Evolutionary conservation across 2,113 vertebrate species (phyloP).

Genomic region (Callithrix jacchus): DNA sequence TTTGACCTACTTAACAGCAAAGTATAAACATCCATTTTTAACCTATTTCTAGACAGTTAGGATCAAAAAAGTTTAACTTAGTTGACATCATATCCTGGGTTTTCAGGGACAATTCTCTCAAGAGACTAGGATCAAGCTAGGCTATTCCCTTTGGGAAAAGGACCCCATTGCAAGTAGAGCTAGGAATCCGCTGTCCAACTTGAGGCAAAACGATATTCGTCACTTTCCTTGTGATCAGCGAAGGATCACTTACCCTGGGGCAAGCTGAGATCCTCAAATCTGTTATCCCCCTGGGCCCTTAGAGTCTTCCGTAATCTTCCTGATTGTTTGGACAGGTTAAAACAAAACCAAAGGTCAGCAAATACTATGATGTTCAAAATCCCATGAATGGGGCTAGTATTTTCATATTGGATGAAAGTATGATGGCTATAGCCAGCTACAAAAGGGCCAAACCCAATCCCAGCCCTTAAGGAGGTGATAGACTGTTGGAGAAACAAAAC

Average conservation of each 20-base stretch:
- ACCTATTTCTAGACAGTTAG: neutral
- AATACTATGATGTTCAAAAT: neutral
- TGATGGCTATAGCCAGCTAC: neutral
- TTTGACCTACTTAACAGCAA: constrained; percentile 7
- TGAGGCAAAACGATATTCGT: neutral
- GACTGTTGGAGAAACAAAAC: neutral
- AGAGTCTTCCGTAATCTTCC: neutral
- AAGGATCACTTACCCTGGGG: no score
- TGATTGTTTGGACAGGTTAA: neutral
- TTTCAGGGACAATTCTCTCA: constrained; percentile 28
- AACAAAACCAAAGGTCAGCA: neutral
- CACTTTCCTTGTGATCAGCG: neutral
- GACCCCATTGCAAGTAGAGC: neutral
- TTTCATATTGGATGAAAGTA: neutral
- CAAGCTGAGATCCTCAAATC: neutral
- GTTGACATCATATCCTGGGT: neutral
- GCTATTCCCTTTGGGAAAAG: neutral
- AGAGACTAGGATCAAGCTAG: neutral
- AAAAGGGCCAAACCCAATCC: neutral
- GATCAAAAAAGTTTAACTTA: neutral
- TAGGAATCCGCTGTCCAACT: neutral
- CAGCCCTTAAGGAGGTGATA: neutral
- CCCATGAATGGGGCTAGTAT: neutral
- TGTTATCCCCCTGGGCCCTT: no score
- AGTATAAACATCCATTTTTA: constrained; percentile 13